phyloP scores from a whole-genome alignment of 2,113 vertebrate species.

The Chlorodrepanis virens region DNA sequence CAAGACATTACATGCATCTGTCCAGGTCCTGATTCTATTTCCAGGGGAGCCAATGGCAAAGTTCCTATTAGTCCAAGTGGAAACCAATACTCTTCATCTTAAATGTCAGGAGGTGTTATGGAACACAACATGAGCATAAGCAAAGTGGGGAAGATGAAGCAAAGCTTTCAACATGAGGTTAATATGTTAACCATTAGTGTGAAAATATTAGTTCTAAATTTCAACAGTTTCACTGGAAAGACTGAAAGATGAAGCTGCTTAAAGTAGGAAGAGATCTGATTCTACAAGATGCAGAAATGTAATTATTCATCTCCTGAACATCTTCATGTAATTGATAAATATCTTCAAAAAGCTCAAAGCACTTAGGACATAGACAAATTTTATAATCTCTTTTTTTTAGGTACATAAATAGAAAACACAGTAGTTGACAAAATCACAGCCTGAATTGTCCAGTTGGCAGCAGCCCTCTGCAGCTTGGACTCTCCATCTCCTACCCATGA shows the following conservation, averaged over 20 bases:
- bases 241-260: background rate
- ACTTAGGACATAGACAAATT: background rate
- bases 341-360: background rate
- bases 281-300: background rate
- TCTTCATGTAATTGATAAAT: background rate
- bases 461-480: background rate
- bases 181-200: background rate
- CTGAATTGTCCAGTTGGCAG: background rate
- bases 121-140: background rate
- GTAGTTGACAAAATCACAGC: background rate
- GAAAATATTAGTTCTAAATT: background rate
- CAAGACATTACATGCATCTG: background rate
- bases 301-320: background rate
- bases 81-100: background rate
- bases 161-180: background rate
- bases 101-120: background rate
- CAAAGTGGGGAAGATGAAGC: background rate
- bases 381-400: background rate
- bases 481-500: background rate
- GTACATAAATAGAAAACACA: background rate
- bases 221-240: background rate
- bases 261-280: background rate
- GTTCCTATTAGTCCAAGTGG: background rate
- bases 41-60: background rate
- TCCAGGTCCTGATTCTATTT: background rate